phyloP scores from a whole-genome alignment of 2,797 vertebrate genomes.

The Catharus ustulatus region DNA sequence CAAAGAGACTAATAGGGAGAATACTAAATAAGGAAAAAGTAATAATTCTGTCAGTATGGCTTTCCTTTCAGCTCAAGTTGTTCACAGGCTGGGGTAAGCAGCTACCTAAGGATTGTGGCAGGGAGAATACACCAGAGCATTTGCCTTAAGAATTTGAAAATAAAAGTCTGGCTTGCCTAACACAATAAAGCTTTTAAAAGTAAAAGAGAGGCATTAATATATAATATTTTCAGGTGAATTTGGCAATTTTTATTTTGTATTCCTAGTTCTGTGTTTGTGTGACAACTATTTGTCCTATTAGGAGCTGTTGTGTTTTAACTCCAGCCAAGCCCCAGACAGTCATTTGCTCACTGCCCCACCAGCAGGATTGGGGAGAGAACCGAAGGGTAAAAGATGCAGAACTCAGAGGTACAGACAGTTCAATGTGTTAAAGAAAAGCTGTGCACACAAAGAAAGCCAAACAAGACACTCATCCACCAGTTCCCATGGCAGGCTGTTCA shows the following conservation, averaged over 20 bases:
- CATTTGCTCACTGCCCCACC: background rate
- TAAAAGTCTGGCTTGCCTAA: background rate
- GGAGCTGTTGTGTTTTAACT: background rate
- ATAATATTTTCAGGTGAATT: background rate
- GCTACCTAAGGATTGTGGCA: background rate
- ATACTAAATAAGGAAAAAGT: background rate
- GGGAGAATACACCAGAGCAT: background rate
- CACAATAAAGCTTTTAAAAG: background rate
- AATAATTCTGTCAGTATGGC: background rate
- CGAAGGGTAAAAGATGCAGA: background rate
- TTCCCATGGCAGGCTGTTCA: background rate
- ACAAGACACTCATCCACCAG: background rate
- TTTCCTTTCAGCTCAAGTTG: background rate
- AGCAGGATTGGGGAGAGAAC: background rate
- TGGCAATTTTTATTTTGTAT: background rate
- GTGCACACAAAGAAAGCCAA: background rate
- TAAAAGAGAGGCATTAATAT: background rate
- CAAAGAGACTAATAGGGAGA: background rate
- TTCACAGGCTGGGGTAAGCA: background rate
- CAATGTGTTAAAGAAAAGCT: background rate
- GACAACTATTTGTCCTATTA: background rate
- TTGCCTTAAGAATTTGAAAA: background rate
- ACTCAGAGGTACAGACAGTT: background rate
- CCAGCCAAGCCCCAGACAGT: background rate
- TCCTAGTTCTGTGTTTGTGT: background rate